phyloP scores from a whole-genome alignment of 92 coral and sea anemone genomes.

The Galaxea fascicularis region DNA sequence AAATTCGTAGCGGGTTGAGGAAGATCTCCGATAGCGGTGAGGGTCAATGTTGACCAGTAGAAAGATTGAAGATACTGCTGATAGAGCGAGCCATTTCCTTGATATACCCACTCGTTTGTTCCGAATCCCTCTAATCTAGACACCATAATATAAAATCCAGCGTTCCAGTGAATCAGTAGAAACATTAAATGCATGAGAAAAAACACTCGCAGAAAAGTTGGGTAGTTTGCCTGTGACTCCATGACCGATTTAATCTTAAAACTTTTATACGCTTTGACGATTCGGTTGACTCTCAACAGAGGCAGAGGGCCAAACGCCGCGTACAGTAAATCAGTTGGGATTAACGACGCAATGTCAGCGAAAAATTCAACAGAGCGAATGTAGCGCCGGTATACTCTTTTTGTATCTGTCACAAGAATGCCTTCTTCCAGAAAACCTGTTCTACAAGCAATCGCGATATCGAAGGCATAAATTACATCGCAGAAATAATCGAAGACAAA shows the following conservation, averaged over 20 bases:
- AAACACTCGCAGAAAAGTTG: slow-evolving; percentile 88
- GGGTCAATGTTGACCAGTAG: slow-evolving; percentile 95
- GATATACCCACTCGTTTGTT: slow-evolving; percentile 88
- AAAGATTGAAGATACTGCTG: slow-evolving; percentile 91
- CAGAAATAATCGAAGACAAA: slow-evolving; percentile 84
- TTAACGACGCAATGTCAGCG: slow-evolving; percentile 77
- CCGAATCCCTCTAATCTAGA: slow-evolving; percentile 97
- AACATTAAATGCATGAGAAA: slow-evolving; percentile 93
- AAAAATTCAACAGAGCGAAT: slow-evolving; percentile 68
- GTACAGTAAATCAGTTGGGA: slow-evolving; percentile 85
- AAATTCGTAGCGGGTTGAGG: slow-evolving; percentile 87
- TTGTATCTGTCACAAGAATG: slow-evolving; percentile 74
- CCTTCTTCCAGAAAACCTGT: slow-evolving; percentile 94
- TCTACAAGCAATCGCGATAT: slow-evolving; percentile 71
- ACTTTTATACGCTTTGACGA: slow-evolving; percentile 84
- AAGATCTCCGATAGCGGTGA: slow-evolving; percentile 95
- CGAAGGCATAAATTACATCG: slow-evolving; percentile 81
- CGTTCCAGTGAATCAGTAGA: slow-evolving; percentile 96
- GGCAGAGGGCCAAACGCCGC: slow-evolving; percentile 78
- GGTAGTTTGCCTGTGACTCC: slow-evolving; percentile 92
- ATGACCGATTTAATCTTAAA: slow-evolving; percentile 82
- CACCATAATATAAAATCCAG: slow-evolving; percentile 86
- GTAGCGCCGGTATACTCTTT: slow-evolving; percentile 68
- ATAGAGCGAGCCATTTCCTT: slow-evolving; percentile 92
- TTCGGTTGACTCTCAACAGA: slow-evolving; percentile 77